Evolutionary conservation across 2,113 vertebrate species (phyloP).

Genomic region (Proterorhinus semilunaris): DNA sequence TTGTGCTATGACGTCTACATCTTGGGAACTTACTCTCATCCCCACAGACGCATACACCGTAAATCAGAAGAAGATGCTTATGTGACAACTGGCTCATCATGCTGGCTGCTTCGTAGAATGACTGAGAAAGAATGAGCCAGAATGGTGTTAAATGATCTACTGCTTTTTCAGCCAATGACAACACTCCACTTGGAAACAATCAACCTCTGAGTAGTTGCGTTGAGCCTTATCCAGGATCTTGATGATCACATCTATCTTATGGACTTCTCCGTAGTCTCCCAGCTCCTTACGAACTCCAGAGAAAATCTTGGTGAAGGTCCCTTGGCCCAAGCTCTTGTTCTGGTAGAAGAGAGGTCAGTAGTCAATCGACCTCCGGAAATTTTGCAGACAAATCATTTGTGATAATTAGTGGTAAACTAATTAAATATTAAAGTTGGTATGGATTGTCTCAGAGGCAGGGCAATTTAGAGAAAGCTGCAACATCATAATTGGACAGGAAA

Average conservation of each 20-base stretch:
- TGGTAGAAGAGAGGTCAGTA: slow-evolving; percentile 51
- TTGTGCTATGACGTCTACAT: neutral
- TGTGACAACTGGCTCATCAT: slow-evolving; percentile 99
- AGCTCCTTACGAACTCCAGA: slow-evolving; percentile 87
- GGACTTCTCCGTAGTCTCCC: slow-evolving; percentile 89
- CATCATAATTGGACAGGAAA: neutral
- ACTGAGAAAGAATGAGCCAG: slow-evolving; percentile 71
- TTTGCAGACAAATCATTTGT: neutral
- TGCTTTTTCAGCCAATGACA: neutral
- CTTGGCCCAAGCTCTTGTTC: slow-evolving; percentile 93
- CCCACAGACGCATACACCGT: slow-evolving; percentile 92
- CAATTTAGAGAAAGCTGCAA: neutral
- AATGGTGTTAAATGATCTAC: neutral
- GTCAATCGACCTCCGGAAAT: neutral
- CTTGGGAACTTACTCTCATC: slow-evolving; percentile 89
- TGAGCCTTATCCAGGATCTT: slow-evolving; percentile 95
- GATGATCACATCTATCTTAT: slow-evolving; percentile 91
- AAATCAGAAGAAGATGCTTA: slow-evolving; percentile 93
- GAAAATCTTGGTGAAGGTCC: slow-evolving; percentile 96
- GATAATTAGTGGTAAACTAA: slow-evolving; percentile 2
- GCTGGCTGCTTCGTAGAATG: slow-evolving; percentile 97
- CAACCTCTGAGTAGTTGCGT: slow-evolving; percentile 93
- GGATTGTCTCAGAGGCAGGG: neutral
- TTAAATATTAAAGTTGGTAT: slow-evolving; percentile 3
- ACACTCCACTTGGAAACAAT: neutral